Evolutionary conservation across 1,140 invertebrate species (phyloP).

Genomic region (Gonioctena quinquepunctata): DNA sequence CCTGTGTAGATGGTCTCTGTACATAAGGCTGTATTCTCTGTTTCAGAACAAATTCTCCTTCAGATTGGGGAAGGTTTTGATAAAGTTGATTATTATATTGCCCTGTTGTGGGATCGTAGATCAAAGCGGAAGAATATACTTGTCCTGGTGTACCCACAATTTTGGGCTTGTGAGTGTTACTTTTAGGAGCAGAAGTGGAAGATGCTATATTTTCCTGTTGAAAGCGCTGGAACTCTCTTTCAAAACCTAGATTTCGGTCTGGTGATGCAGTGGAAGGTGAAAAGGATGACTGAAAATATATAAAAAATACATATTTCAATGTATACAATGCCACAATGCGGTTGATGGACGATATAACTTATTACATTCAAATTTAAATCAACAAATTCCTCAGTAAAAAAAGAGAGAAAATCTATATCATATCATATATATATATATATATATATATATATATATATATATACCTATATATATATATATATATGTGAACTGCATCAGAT

Average conservation of each 20-base stretch:
- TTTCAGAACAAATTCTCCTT: conserved; percentile 71
- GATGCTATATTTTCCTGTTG: conserved; percentile 70
- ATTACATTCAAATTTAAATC: no score
- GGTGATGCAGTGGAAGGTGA: conserved; percentile 47
- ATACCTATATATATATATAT: no score
- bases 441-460: no score
- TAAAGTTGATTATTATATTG: conserved; percentile 80
- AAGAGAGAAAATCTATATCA: no score
- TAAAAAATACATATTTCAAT: no score
- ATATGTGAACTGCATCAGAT: no score
- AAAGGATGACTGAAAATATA: background rate
- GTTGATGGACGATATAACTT: no score
- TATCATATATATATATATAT: no score
- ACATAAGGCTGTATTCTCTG: conserved; percentile 76
- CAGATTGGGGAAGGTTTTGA: conserved; percentile 74
- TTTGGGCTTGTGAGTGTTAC: conserved; percentile 48
- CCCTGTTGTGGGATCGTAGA: conserved; percentile 76
- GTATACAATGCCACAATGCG: no score
- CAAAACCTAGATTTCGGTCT: conserved; percentile 64
- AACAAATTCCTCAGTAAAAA: no score
- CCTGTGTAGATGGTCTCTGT: conserved; percentile 62
- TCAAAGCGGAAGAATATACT: conserved; percentile 75
- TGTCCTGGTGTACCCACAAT: conserved; percentile 46
- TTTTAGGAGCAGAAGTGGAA: conserved; percentile 55
- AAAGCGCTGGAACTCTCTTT: conserved; percentile 76